Percentiles rank a stretch among this genome's conserved stretches.
Evolutionary conservation across 2,888 invertebrate species (phyloP).

Genomic region (Octonoba sinensis): DNA sequence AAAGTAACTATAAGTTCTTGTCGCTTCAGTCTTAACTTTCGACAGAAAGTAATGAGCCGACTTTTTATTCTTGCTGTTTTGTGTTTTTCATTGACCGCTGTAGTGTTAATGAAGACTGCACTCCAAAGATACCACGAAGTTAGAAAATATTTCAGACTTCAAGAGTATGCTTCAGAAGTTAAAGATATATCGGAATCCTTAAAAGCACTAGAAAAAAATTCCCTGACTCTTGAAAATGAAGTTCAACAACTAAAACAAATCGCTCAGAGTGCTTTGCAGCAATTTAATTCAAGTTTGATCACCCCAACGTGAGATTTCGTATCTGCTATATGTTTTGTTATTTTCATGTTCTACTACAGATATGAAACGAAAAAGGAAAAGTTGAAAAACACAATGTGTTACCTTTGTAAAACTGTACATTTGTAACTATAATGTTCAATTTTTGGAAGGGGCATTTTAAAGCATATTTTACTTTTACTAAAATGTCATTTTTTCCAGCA

Average conservation of each 20-base stretch:
- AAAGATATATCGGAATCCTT: slow-evolving; percentile 61
- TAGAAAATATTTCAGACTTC: slow-evolving; percentile 60
- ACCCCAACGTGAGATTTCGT: slow-evolving; percentile 3
- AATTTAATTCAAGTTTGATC: slow-evolving; percentile 45
- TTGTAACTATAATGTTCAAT: no score
- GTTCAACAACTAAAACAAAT: slow-evolving; percentile 57
- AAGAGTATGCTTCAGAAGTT: slow-evolving; percentile 62
- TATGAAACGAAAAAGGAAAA: no score
- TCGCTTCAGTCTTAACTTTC: not conserved
- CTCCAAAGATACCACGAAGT: slow-evolving; percentile 59
- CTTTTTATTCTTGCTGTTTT: slow-evolving; percentile 44
- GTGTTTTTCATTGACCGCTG: slow-evolving; percentile 43
- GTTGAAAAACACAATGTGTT: no score
- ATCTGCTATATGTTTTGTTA: no score
- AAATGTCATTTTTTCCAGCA: no score
- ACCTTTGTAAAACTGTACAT: no score
- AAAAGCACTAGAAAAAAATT: slow-evolving; percentile 53
- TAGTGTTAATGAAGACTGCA: slow-evolving; percentile 59
- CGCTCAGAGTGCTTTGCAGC: slow-evolving; percentile 45
- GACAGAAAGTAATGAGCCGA: slow-evolving; percentile 45
- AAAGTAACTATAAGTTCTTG: no score
- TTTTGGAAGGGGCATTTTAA: no score
- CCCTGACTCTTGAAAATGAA: slow-evolving; percentile 55
- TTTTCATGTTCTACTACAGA: no score
- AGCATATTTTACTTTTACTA: no score